Evolutionary conservation across 2,113 vertebrate species (phyloP).

Genomic region (Hydrolagus affinis): DNA sequence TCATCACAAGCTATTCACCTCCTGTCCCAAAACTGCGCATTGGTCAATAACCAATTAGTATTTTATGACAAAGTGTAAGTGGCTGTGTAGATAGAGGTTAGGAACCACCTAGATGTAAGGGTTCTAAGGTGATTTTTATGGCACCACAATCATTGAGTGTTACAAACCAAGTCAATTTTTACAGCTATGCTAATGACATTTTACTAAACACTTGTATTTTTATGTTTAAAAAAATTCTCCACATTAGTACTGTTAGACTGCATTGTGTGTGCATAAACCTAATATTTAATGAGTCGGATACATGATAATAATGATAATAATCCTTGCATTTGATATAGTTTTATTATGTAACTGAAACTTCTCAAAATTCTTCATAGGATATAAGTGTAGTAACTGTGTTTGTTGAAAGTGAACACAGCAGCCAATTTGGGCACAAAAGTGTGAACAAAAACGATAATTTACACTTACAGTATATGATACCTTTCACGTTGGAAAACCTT

Average conservation of each 20-base stretch:
- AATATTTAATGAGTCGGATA: neutral
- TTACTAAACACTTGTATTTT: conserved; percentile 48
- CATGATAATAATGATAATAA: no score
- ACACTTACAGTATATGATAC: no score
- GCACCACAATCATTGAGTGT: conserved; percentile 46
- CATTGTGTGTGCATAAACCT: neutral
- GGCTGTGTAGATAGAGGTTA: conserved; percentile 45
- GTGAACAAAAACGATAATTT: no score
- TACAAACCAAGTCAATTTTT: conserved; percentile 63
- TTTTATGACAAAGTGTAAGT: conserved; percentile 62
- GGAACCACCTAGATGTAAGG: conserved; percentile 47
- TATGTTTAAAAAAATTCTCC: conserved; percentile 22
- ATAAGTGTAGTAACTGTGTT: no score
- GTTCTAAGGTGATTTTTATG: conserved; percentile 53
- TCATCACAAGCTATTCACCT: conserved; percentile 42
- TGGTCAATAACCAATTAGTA: conserved; percentile 66
- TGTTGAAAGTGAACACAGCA: no score
- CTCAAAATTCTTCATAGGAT: no score
- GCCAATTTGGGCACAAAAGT: no score
- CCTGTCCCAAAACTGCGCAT: conserved; percentile 49
- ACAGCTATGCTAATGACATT: conserved; percentile 49
- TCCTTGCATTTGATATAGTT: no score
- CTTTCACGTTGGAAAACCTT: no score
- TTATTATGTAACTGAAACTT: no score
- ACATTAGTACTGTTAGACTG: neutral